Conservation (phyloP, 2,797 vertebrate species). For the Hydrophis major region DNA sequence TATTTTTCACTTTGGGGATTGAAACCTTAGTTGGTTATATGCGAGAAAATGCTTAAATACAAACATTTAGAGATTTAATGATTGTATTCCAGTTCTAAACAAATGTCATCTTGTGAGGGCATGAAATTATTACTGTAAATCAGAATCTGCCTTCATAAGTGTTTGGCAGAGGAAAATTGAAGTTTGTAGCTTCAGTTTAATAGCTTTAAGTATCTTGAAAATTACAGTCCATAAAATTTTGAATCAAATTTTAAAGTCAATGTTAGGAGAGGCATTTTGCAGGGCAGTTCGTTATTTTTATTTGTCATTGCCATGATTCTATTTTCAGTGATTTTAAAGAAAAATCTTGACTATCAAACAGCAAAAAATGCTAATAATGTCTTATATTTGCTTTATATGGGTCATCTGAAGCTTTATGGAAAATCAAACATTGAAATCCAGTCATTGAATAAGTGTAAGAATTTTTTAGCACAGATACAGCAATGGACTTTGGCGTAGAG, state of each 20-base stretch:
- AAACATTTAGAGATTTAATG: not conserved
- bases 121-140: not conserved
- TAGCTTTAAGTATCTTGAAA: not conserved
- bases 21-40: not conserved
- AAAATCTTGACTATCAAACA: no score
- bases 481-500: no score
- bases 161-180: not conserved
- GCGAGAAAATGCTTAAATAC: not conserved
- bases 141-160: not conserved
- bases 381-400: no score
- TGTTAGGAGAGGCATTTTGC: no score
- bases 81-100: not conserved
- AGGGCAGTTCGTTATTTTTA: no score
- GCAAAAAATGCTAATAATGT: no score
- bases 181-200: not conserved
- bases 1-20: not conserved
- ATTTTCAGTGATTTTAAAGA: no score
- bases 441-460: no score
- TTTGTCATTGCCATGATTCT: no score
- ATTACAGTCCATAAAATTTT: not conserved
- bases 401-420: no score
- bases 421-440: no score
- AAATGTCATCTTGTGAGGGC: not conserved
- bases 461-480: no score
- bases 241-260: not conserved